Percentiles rank a stretch among this genome's conserved stretches.
Evolutionary conservation across 2,113 vertebrate genomes (phyloP).

Genomic region (Malurus elegans): DNA sequence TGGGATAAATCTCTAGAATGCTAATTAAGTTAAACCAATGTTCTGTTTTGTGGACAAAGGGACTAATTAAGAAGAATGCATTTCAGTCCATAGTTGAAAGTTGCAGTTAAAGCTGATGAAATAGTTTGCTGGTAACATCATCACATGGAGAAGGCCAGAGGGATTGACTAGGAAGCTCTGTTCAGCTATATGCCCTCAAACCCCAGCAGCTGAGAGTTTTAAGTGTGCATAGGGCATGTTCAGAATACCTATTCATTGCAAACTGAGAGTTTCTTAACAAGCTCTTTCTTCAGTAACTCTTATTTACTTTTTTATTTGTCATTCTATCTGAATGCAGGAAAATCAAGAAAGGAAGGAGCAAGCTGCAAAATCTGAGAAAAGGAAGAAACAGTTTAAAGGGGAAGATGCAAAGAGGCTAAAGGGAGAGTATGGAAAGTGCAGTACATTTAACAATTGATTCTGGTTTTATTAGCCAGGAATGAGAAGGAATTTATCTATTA

Average conservation of each 20-base stretch:
- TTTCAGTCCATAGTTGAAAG: background rate
- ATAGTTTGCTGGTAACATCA: conserved; percentile 6
- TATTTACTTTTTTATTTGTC: background rate
- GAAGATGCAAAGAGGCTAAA: conserved; percentile 84
- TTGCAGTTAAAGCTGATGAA: conserved; percentile 5
- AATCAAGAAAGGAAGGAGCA: conserved; percentile 85
- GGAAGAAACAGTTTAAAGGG: conserved; percentile 84
- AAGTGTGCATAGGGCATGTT: background rate
- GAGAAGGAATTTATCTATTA: background rate
- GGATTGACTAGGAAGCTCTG: background rate
- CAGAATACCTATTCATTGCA: background rate
- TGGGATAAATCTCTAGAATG: conserved; percentile 1
- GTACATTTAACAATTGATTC: conserved; percentile 55
- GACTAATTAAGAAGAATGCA: background rate
- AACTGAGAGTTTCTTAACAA: background rate
- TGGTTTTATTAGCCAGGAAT: background rate
- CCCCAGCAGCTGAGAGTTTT: background rate
- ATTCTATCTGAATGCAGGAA: conserved; percentile 75
- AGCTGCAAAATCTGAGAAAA: conserved; percentile 83
- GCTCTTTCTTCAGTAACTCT: background rate
- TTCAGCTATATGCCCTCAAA: background rate
- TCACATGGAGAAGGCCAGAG: background rate
- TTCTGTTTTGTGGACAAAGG: background rate
- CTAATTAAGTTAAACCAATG: conserved; percentile 7
- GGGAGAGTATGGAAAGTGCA: conserved; percentile 81